Base-by-base conservation (phyloP, 2,113 vertebrate species). In the Oncorhynchus masou region DNA sequence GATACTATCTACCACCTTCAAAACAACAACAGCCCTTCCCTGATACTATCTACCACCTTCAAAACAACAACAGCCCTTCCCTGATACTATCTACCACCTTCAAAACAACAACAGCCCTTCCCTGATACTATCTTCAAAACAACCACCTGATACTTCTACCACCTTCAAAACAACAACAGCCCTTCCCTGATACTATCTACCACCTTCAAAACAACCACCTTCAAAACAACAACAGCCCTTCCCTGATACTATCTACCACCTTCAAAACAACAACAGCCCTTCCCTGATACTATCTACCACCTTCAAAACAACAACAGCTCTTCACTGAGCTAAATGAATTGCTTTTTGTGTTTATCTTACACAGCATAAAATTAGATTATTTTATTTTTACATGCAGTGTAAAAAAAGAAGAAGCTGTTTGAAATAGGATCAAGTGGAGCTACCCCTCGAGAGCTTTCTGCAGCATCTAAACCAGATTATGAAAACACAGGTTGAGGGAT, bases 401-500 rank as follows among this genome's bases (percentile, higher is more conserved):
- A 34, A 34, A 73, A 62, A 3, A 62, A 15, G n/a, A 19, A 57
- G 27, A 54, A 19, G 19, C 54, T 19, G 27, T 67, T 16, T 29
- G 25, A 31, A 67, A 67, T 20, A 68, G 67, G 20, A 45, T 20
- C 34, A 69, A 69, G 16, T 39, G 5, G 19, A 20, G 5, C 3
- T 0, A 48, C 39, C 39, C 39, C 9, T 11, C 39, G 79, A 71
- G 85, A 45, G 39, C 39, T 45, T 54, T 83, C 27, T 25, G 68
- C 83, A 68, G 60, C 65, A 76, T 83, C 80, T 29, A 57, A 80
- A 68, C 59, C 81, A 67, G 76, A 78, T 78, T 83, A 76, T 79
- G 67, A 70, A 85, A 86, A 83, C 78, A 87, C 60, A 51, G 54
- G 5, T 45, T 20, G 60, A 3, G 9, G 48, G 22, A 64, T 49